Evolutionary conservation across 1,140 invertebrate genomes (phyloP).

Genomic region (Heliconius nattereri): DNA sequence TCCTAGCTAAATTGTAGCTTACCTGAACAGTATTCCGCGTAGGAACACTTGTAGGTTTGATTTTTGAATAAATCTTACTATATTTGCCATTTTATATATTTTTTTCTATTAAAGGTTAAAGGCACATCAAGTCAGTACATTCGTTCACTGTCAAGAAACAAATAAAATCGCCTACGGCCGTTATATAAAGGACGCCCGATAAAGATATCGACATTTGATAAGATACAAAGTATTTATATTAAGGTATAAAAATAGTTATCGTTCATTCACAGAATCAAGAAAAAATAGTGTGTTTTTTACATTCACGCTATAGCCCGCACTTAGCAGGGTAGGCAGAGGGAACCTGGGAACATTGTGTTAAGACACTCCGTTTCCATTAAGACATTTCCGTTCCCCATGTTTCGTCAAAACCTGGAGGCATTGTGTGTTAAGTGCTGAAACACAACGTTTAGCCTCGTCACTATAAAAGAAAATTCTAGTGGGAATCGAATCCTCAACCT

Average conservation of each 20-base stretch:
- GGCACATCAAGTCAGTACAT: not conserved
- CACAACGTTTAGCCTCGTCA: not conserved
- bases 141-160: not conserved
- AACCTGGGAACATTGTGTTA: too few relatives aligned
- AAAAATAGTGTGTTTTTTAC: not conserved
- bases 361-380: too few relatives aligned
- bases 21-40: not conserved
- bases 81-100: not conserved
- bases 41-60: not conserved
- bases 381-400: too few relatives aligned
- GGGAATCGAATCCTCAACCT: too few relatives aligned
- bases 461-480: too few relatives aligned
- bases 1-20: not conserved
- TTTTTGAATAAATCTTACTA: not conserved
- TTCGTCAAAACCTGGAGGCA: too few relatives aligned
- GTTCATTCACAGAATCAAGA: not conserved
- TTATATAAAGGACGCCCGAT: not conserved
- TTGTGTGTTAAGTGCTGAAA: not conserved
- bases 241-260: not conserved
- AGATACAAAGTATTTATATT: not conserved
- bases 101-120: not conserved
- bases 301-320: not conserved
- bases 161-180: not conserved
- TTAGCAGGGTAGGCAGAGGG: too few relatives aligned
- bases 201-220: conserved; percentile 8